These are phyloP conservation scores for Ectemnius lituratus DNA, from an alignment of 2,888 invertebrate genomes.

Conservation along the genomic window DNA sequence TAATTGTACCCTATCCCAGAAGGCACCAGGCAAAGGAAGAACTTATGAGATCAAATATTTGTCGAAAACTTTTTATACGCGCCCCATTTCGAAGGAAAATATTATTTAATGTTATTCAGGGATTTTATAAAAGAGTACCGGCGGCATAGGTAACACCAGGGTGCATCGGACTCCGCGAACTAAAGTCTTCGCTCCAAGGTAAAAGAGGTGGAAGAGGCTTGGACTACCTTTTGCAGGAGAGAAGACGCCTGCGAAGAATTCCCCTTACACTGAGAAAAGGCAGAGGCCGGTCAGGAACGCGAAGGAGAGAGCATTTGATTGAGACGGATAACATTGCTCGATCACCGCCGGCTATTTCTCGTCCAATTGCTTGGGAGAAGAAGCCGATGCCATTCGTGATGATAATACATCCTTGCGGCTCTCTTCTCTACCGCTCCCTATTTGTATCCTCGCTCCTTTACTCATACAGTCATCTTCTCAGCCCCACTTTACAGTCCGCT, in stretches of 20 bases:
- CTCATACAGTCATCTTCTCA: background rate
- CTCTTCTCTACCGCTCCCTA: background rate
- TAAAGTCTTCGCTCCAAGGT: too few relatives aligned
- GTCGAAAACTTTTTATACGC: conserved; percentile 19
- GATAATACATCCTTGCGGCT: conserved; percentile 37
- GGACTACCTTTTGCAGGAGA: too few relatives aligned
- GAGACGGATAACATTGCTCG: conserved; percentile 63
- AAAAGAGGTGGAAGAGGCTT: too few relatives aligned
- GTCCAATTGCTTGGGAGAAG: conserved; percentile 49
- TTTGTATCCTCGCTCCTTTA: conserved; percentile 6
- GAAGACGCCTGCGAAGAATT: conserved; percentile 32
- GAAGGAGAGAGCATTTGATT: conserved; percentile 55
- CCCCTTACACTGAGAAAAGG: conserved; percentile 49
- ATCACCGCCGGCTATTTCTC: conserved; percentile 51
- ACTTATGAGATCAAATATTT: conserved; percentile 34
- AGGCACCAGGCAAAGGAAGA: too few relatives aligned
- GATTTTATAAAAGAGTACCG: too few relatives aligned
- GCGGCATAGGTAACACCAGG: too few relatives aligned
- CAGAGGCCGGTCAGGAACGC: background rate
- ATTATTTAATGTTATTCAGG: conserved; percentile 36
- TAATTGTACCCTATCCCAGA: too few relatives aligned
- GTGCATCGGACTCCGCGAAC: conserved; percentile 15
- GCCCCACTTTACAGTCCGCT: background rate
- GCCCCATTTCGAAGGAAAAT: conserved; percentile 33
- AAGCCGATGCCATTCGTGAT: conserved; percentile 32